These are phyloP conservation scores for Lottia scabra DNA, from an alignment of 2,888 invertebrate species.

Conservation along the genomic window DNA sequence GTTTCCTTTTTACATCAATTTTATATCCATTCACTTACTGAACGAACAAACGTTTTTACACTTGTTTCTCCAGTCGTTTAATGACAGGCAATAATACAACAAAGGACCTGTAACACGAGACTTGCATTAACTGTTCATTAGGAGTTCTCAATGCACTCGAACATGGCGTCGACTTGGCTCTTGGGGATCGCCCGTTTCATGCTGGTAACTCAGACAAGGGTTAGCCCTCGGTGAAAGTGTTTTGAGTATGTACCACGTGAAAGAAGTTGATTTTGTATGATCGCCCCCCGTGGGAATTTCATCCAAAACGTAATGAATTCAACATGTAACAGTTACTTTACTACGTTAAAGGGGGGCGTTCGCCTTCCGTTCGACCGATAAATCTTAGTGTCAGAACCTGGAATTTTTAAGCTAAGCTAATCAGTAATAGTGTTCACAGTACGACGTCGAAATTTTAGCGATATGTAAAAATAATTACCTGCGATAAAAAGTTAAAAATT, in stretches of 20 bases:
- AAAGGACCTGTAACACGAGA: background rate
- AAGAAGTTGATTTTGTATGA: background rate
- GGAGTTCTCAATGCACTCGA: constrained; percentile 1
- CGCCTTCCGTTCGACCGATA: too few species aligned
- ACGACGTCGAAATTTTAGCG: too few species aligned
- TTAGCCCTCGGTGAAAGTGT: background rate
- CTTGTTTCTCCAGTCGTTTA: background rate
- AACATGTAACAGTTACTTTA: background rate
- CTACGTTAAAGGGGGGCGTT: too few species aligned
- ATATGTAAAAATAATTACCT: too few species aligned
- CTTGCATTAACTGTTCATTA: background rate
- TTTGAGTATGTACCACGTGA: background rate
- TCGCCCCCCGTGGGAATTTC: background rate
- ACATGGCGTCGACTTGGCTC: background rate
- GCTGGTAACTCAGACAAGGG: background rate
- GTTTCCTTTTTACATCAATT: constrained; percentile 20
- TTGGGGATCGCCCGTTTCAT: background rate
- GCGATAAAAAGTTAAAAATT: too few species aligned
- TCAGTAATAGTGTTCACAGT: too few species aligned
- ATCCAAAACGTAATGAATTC: background rate
- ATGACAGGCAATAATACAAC: background rate
- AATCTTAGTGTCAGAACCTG: too few species aligned
- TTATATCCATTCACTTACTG: constrained; percentile 4
- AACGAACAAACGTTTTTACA: background rate
- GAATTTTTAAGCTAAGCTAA: too few species aligned